Evolutionary conservation across 2,888 invertebrate genomes (phyloP), one percentile per base, ranked within the genome.

Genomic region (Lypha dubia): DNA sequence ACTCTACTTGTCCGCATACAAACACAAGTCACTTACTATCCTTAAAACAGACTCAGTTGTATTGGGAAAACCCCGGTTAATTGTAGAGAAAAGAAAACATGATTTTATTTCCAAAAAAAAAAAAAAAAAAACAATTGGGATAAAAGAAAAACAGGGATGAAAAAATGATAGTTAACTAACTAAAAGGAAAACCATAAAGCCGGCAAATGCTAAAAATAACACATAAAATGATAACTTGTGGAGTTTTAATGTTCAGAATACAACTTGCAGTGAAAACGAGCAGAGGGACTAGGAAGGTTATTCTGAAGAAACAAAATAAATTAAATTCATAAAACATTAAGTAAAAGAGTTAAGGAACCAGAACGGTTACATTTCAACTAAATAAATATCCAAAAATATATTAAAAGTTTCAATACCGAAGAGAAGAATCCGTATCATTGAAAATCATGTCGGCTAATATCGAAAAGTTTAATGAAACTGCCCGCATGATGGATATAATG

Each of bases 61-160:
- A 44, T 4, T 67, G 35, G 51, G 9, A 70, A 63, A 62, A 49
- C 9, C 35, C 13, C n/a, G 20, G 22, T 22, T 9, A 60, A 58
- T 46, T 46, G 28, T 17, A 20, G 32, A 15, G 32, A 35, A 44
- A 51, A 35, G 35, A 44, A 11, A 32, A 67, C 76, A 77, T 58
- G 58, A 77, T 28, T 67, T 60, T 77, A 49, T 77, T 68, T 77
- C 49, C 67, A 41, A 68, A 75, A 56, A 17, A 17, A 32, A 15
- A 8, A 58, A 41, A 68, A 75, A 56, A 17, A 17, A 32, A 15
- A 8, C 24, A n/a, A 1, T 71, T 1, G 8, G 22, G 7, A 6
- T 17, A 3, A 44, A 74, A 51, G 49, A 5, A 38, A 62, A 60
- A 46, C 9, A 9, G 8, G n/a, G n/a, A 20, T 15, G 11, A 53